Evolutionary conservation across 2,797 vertebrate species (phyloP).

Genomic region (Aphelocoma californica): DNA sequence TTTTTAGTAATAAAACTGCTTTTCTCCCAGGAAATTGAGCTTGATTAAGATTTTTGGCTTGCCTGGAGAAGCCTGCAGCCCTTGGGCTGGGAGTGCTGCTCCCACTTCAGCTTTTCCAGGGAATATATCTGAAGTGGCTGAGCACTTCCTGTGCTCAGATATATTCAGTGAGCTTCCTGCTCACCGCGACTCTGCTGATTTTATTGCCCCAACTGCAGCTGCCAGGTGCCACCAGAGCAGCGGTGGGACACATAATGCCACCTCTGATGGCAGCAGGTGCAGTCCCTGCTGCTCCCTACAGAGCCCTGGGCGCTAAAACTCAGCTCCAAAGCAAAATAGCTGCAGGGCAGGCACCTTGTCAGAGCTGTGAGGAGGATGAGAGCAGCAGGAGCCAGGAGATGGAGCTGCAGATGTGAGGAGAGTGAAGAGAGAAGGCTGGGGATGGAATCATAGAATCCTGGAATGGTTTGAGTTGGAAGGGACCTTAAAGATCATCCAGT

Average conservation of each 20-base stretch:
- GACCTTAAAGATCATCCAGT: neutral
- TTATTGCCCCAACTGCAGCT: neutral
- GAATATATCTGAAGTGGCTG: neutral
- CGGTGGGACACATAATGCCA: neutral
- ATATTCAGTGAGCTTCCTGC: neutral
- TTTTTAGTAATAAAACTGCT: neutral
- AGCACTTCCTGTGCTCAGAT: no score
- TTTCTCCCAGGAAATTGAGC: neutral
- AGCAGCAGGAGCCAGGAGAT: neutral
- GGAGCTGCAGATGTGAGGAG: neutral
- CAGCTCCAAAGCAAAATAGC: neutral
- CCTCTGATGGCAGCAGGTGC: neutral
- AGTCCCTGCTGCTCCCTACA: neutral
- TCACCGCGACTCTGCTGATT: neutral
- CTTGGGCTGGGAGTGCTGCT: neutral
- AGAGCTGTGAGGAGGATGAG: neutral
- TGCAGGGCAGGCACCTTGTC: neutral
- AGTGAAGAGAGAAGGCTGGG: neutral
- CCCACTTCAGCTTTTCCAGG: neutral
- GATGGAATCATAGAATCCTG: neutral
- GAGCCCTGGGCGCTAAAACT: neutral
- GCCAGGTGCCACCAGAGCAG: neutral
- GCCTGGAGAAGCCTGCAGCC: neutral
- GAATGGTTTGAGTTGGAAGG: neutral
- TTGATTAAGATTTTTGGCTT: neutral